Base-by-base conservation (phyloP, 2,888 invertebrate genomes). In the Gryllus longicercus region DNA sequence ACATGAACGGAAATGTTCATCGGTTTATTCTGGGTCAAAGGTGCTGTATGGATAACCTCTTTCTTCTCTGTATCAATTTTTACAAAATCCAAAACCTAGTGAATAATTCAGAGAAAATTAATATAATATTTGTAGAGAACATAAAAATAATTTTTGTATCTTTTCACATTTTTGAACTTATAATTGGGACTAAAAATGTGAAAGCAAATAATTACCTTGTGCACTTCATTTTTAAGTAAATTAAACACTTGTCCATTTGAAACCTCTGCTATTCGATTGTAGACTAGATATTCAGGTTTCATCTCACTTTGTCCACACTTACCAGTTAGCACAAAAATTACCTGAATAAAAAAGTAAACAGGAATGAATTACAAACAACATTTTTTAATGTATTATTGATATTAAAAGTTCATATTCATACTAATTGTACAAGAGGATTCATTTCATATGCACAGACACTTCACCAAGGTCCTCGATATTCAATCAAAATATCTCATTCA, bases 301-400 rank as follows among this genome's bases (percentile, higher is more conserved):
- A 90, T 90, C 12, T 90, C 87, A 79, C 90, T 86, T 84, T 92
- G 90, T 74, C 91, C 91, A 84, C 90, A 90, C 82, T 89, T 88
- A 0, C 93, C 94, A 1, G 94, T 94, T 85, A 94, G 87, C 1
- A 94, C 91, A 86, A 94, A 94, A 76, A 93, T 92, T 74, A 94
- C 91, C 93, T 93, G 86, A 8, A 38, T 38, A 38, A 38, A 38
- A 25, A 38, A 38, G 38, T 38, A 38, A 38, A 38, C 38, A 38
- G 38, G 38, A 8, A 8, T 38, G 38, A 8, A 38, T 38, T 38
- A 38, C 38, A 38, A 38, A 38, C 38, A 38, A 5, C 5, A 8
- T 38, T 38, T 38, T 38, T 38, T 5, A 38, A 38, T 38, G 8
- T 38, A 38, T 38, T 38, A 38, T 38, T 38, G 38, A 38, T 38